Percentiles rank a stretch among this genome's conserved stretches.
Evolutionary conservation across 2,113 vertebrate species (phyloP).

Genomic region (Oryzias javanicus): DNA sequence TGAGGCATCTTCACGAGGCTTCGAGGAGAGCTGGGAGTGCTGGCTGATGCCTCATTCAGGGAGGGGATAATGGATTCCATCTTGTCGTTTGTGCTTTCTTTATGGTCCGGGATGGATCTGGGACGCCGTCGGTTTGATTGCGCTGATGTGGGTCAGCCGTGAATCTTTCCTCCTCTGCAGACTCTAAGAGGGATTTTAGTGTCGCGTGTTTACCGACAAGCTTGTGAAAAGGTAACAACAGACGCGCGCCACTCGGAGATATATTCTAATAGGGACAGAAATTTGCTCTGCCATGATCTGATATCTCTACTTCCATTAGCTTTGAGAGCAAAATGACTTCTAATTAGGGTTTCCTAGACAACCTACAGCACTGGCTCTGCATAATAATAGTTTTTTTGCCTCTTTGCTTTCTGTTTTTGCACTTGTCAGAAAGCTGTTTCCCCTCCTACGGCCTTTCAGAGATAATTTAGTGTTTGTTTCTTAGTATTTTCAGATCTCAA

Average conservation of each 20-base stretch:
- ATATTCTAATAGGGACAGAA: slow-evolving; percentile 29
- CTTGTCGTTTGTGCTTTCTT: slow-evolving; percentile 48
- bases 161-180: slow-evolving; percentile 16
- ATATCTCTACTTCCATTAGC: slow-evolving; percentile 52
- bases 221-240: slow-evolving; percentile 4
- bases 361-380: slow-evolving; percentile 27
- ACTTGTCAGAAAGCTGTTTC: slow-evolving; percentile 51
- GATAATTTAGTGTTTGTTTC: slow-evolving; percentile 39
- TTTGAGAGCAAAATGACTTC: slow-evolving; percentile 67
- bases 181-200: slow-evolving; percentile 9
- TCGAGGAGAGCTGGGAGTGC: slow-evolving; percentile 40
- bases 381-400: slow-evolving; percentile 47
- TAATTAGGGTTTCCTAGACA: slow-evolving; percentile 71
- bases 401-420: slow-evolving; percentile 36
- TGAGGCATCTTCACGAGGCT: slow-evolving; percentile 51
- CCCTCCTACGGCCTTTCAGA: slow-evolving; percentile 42
- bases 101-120: slow-evolving; percentile 57
- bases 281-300: slow-evolving; percentile 31
- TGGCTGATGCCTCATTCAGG: slow-evolving; percentile 38
- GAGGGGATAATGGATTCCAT: slow-evolving; percentile 64
- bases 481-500: slow-evolving; percentile 4
- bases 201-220: slow-evolving; percentile 11
- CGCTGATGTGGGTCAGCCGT: slow-evolving; percentile 17
- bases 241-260: slow-evolving; percentile 24
- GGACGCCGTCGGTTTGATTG: slow-evolving; percentile 52